These are phyloP conservation scores for Brachyrhaphis roseni DNA, from an alignment of 2,797 vertebrate species.

Conservation along the genomic window DNA sequence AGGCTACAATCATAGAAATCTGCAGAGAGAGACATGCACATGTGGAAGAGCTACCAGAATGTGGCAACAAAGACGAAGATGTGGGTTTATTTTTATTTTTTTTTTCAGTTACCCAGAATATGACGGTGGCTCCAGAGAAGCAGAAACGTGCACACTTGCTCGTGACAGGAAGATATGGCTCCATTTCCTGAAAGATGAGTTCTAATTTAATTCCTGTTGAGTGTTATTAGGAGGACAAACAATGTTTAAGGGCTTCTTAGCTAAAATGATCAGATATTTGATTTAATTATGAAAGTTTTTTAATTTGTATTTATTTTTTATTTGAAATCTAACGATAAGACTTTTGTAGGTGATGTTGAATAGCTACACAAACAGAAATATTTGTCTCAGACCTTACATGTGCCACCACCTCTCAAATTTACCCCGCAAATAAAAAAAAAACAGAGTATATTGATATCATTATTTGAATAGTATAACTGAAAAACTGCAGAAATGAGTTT, in stretches of 20 bases:
- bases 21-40: slow-evolving; percentile 48
- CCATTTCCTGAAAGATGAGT: slow-evolving; percentile 76
- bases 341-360: background rate
- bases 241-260: background rate
- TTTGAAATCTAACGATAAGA: background rate
- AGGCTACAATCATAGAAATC: slow-evolving; percentile 90
- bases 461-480: background rate
- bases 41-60: background rate
- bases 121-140: slow-evolving; percentile 79
- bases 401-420: background rate
- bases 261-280: background rate
- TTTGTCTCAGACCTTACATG: background rate
- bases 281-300: background rate
- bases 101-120: slow-evolving; percentile 80
- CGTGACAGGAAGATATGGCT: slow-evolving; percentile 78
- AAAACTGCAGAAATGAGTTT: background rate
- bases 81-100: background rate
- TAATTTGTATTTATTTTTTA: background rate
- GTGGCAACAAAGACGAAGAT: background rate
- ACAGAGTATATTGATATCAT: background rate
- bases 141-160: slow-evolving; percentile 81
- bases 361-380: background rate
- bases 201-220: background rate
- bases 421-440: background rate
- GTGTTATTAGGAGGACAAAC: background rate